phyloP scores from a whole-genome alignment of 2,888 invertebrate species.

The Pristionchus arcanus region DNA sequence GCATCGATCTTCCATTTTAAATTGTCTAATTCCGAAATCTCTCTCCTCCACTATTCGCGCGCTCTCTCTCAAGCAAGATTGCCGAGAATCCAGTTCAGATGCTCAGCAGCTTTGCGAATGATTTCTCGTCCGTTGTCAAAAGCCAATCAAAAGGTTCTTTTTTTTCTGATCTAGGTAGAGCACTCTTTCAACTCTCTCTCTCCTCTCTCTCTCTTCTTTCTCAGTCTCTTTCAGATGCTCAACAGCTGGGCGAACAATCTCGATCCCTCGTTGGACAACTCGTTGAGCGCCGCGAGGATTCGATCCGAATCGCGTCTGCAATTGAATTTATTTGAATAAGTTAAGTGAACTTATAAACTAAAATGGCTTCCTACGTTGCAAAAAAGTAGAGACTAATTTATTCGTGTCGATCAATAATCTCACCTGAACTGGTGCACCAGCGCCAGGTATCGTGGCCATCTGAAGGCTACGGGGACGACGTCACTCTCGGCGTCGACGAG shows the following conservation, averaged over 20 bases:
- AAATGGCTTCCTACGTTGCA: too few relatives aligned
- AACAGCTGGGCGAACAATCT: slow-evolving; percentile 39
- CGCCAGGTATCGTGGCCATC: slow-evolving; percentile 28
- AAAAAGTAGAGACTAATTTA: too few relatives aligned
- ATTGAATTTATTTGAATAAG: too few relatives aligned
- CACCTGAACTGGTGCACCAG: slow-evolving; percentile 47
- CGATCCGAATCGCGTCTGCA: slow-evolving; percentile 52
- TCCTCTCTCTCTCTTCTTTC: neutral
- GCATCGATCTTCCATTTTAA: neutral
- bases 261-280: slow-evolving; percentile 41
- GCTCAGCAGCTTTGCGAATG: slow-evolving; percentile 34
- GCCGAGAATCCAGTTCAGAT: neutral
- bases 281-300: slow-evolving; percentile 10
- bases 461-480: neutral
- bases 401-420: too few relatives aligned
- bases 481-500: neutral
- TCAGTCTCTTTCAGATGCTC: neutral
- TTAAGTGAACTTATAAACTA: too few relatives aligned
- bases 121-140: neutral
- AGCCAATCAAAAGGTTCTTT: too few relatives aligned
- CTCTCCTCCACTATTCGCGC: neutral
- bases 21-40: neutral
- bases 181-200: neutral
- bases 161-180: too few relatives aligned
- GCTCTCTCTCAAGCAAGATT: slow-evolving; percentile 2